Evolutionary conservation across 2,888 invertebrate species (phyloP).

Genomic region (Acanthopleura granulata): DNA sequence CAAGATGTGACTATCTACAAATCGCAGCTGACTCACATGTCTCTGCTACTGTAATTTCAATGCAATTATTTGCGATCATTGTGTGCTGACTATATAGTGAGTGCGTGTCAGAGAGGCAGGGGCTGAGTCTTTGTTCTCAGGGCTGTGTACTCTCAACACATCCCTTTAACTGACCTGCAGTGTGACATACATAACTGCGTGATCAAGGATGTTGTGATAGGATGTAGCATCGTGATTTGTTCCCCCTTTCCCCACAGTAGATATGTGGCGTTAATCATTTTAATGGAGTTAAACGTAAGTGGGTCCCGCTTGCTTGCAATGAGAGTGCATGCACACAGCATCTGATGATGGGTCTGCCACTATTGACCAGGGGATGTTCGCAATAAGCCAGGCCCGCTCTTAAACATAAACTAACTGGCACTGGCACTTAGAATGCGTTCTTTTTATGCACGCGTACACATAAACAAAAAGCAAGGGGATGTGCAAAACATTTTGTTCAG

Average conservation of each 20-base stretch:
- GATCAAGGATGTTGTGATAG: slow-evolving; percentile 14
- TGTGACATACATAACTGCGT: slow-evolving; percentile 18
- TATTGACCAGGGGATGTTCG: slow-evolving; percentile 2
- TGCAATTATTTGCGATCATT: slow-evolving; percentile 18
- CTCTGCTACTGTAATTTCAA: slow-evolving; percentile 19
- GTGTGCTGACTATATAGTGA: slow-evolving; percentile 18
- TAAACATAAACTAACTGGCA: not conserved
- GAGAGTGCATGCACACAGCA: not conserved
- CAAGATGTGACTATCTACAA: slow-evolving; percentile 20
- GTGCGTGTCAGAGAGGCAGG: slow-evolving; percentile 14
- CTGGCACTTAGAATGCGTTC: not conserved
- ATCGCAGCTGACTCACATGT: slow-evolving; percentile 18
- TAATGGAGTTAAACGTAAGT: slow-evolving; percentile 15
- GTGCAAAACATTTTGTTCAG: too few species aligned
- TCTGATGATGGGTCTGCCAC: slow-evolving; percentile 6
- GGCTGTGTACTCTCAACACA: slow-evolving; percentile 12
- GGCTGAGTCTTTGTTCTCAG: not conserved
- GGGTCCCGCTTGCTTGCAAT: too few species aligned
- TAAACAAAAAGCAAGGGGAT: too few species aligned
- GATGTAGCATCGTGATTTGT: slow-evolving; percentile 19
- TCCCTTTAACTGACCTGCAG: slow-evolving; percentile 13
- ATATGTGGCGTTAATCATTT: slow-evolving; percentile 19
- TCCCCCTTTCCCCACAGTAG: not conserved
- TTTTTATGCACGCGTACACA: too few species aligned
- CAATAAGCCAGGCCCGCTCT: not conserved